Evolutionary conservation across 2,888 invertebrate species (phyloP).

Genomic region (Hydroisotoma schaefferi): DNA sequence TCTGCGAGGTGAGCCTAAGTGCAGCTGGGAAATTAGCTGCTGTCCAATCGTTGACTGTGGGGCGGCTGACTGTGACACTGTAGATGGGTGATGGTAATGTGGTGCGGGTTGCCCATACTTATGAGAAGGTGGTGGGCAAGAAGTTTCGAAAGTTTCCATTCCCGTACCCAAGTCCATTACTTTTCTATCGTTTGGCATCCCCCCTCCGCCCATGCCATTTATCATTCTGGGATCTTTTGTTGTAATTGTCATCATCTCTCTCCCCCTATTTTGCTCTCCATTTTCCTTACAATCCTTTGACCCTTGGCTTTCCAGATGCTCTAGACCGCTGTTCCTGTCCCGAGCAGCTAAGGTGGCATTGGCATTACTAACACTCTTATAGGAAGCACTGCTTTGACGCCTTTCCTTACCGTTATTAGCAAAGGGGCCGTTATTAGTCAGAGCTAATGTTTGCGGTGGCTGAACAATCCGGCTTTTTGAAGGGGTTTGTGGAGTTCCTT

Average conservation of each 20-base stretch:
- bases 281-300: background rate
- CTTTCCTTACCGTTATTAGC: background rate
- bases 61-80: too few relatives aligned
- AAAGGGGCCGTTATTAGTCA: conserved; percentile 15
- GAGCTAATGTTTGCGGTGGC: conserved; percentile 43
- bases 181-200: too few relatives aligned
- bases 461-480: conserved; percentile 27
- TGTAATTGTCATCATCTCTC: background rate
- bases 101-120: too few relatives aligned
- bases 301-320: background rate
- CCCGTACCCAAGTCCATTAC: too few relatives aligned
- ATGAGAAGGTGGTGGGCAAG: too few relatives aligned
- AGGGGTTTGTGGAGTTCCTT: too few relatives aligned
- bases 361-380: conserved; percentile 15
- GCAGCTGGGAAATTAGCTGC: too few relatives aligned
- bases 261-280: background rate
- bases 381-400: conserved; percentile 17
- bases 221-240: background rate
- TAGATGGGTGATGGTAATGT: too few relatives aligned
- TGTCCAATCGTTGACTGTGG: too few relatives aligned
- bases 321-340: background rate
- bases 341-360: conserved; percentile 10
- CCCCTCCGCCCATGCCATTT: conserved; percentile 20
- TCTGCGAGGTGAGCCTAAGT: too few relatives aligned
- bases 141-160: too few relatives aligned